phyloP scores from a whole-genome alignment of 2,113 vertebrate species.

The Gymnobelideus leadbeateri region DNA sequence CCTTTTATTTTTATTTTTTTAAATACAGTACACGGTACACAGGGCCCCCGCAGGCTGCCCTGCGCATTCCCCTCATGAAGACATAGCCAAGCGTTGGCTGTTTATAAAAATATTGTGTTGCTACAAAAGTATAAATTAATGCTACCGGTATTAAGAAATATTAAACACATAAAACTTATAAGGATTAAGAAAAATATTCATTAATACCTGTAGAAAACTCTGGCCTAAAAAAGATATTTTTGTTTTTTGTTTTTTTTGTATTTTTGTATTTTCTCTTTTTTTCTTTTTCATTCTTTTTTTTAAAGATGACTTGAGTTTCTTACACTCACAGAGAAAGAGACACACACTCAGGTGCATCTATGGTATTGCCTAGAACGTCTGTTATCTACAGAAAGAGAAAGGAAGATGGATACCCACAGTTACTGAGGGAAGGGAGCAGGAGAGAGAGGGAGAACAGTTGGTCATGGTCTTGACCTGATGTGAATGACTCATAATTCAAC shows the following conservation, averaged over 20 bases:
- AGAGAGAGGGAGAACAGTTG: constrained; percentile 74
- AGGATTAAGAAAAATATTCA: constrained; percentile 93
- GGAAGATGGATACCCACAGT: constrained; percentile 80
- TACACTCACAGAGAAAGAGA: constrained; percentile 80
- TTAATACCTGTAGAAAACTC: constrained; percentile 93
- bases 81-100: constrained; percentile 91
- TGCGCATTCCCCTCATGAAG: constrained; percentile 88
- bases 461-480: constrained; percentile 76
- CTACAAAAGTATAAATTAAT: constrained; percentile 99
- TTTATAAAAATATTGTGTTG: constrained; percentile 99
- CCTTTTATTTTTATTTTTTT: constrained; percentile 88
- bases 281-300: constrained; percentile 86
- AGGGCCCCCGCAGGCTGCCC: constrained; percentile 86
- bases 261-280: constrained; percentile 86
- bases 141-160: constrained; percentile 97
- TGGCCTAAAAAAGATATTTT: constrained; percentile 91
- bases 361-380: constrained; percentile 88
- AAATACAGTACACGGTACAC: constrained; percentile 93
- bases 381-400: constrained; percentile 85
- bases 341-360: constrained; percentile 79
- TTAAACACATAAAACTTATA: constrained; percentile 92
- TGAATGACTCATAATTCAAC: constrained; percentile 63
- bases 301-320: constrained; percentile 87
- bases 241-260: constrained; percentile 85
- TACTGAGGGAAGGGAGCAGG: constrained; percentile 65